phyloP scores from a whole-genome alignment of 2,113 vertebrate species.

The Tragelaphus strepsiceros region DNA sequence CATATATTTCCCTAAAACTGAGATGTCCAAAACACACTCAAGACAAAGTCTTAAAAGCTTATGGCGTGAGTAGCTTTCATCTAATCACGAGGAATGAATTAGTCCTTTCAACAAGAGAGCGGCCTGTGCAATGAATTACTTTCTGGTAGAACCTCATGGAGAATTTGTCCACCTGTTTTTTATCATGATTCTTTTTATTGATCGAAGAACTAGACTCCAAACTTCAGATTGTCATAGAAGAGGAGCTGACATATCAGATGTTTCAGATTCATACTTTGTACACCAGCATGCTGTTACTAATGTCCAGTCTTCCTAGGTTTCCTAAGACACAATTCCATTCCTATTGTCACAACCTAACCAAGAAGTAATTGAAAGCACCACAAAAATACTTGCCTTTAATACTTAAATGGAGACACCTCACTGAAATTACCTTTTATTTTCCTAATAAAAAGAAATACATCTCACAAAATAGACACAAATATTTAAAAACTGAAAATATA shows the following conservation, averaged over 20 bases:
- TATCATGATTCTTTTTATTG: background rate
- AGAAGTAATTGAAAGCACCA: background rate
- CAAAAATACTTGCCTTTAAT: background rate
- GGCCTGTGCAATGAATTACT: fast-evolving
- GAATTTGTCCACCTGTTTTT: fast-evolving
- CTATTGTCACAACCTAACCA: fast-evolving
- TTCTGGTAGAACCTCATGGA: fast-evolving
- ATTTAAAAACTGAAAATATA: background rate
- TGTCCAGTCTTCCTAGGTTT: background rate
- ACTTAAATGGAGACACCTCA: fast-evolving
- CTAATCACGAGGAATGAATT: background rate
- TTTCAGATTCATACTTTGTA: background rate
- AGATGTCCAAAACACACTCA: background rate
- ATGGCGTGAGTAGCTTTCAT: background rate
- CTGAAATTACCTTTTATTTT: background rate
- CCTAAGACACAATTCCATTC: background rate
- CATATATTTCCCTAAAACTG: background rate
- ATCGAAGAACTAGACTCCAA: fast-evolving
- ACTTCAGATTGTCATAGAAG: background rate
- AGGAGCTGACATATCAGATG: fast-evolving
- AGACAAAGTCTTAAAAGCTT: background rate
- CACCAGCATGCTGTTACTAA: fast-evolving
- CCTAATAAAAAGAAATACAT: background rate
- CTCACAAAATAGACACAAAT: background rate
- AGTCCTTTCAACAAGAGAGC: background rate